Percentiles rank a stretch among this genome's conserved stretches.
These are phyloP conservation scores for Plagiodera versicolora DNA, from an alignment of 2,888 invertebrate species.

Conservation along the genomic window DNA sequence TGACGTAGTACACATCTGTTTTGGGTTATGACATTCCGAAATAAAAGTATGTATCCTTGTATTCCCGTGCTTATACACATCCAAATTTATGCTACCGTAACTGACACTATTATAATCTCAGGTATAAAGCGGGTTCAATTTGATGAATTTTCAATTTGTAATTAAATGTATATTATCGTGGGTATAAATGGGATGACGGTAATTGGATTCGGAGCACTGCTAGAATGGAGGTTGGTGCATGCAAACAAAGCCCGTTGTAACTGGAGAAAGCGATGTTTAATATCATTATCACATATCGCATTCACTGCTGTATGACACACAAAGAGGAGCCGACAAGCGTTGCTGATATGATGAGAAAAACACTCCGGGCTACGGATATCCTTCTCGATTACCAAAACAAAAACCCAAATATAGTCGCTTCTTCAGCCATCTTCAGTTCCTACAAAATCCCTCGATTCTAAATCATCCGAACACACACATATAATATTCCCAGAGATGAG, in stretches of 20 bases:
- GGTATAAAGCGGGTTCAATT: constrained; percentile 33
- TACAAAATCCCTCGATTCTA: no score
- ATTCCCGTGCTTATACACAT: constrained; percentile 13
- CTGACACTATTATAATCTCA: constrained; percentile 36
- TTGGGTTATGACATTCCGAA: constrained; percentile 14
- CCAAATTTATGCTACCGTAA: constrained; percentile 29
- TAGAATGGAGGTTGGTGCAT: constrained; percentile 25
- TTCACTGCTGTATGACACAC: constrained; percentile 2
- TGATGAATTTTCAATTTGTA: constrained; percentile 40
- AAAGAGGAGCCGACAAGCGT: background rate
- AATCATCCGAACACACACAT: no score
- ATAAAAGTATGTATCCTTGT: constrained; percentile 10
- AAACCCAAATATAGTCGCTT: no score
- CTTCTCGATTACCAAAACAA: background rate
- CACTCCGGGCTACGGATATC: background rate
- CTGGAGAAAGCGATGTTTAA: constrained; percentile 22
- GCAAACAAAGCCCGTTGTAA: constrained; percentile 27
- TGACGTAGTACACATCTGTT: constrained; percentile 14
- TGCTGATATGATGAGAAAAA: constrained; percentile 8
- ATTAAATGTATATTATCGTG: constrained; percentile 38
- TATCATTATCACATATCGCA: constrained; percentile 20
- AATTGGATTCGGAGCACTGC: constrained; percentile 28
- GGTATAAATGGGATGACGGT: constrained; percentile 26
- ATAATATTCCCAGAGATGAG: no score
- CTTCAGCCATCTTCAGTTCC: no score